Percentiles rank a stretch among this genome's conserved stretches.
Evolutionary conservation across 2,888 invertebrate species (phyloP).

Genomic region (Amphipyra tragopoginis): DNA sequence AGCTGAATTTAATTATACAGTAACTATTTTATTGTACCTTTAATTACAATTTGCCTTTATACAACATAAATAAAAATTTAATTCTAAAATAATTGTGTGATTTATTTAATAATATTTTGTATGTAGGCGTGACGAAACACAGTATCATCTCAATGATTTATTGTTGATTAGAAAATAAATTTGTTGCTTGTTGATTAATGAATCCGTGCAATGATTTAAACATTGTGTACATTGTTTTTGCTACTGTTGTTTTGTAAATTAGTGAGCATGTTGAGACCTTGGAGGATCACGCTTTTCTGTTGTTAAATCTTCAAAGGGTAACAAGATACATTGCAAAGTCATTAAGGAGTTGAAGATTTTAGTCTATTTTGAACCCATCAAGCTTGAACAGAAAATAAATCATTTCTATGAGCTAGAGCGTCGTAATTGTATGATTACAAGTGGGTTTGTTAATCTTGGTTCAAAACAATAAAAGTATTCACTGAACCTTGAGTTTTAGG

Average conservation of each 20-base stretch:
- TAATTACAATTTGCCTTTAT: no score
- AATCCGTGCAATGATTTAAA: slow-evolving; percentile 24
- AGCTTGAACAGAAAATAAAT: neutral
- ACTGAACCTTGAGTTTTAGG: no score
- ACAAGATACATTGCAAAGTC: neutral
- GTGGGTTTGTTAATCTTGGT: no score
- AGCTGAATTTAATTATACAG: no score
- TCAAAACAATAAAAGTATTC: no score
- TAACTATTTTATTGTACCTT: no score
- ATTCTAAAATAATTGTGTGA: no score
- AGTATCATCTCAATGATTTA: slow-evolving; percentile 20
- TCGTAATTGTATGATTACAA: no score
- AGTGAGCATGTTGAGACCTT: slow-evolving; percentile 26
- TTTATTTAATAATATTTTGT: neutral
- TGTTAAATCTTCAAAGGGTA: neutral
- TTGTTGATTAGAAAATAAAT: slow-evolving; percentile 34
- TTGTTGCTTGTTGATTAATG: slow-evolving; percentile 34
- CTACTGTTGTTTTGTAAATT: slow-evolving; percentile 37
- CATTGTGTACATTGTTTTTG: slow-evolving; percentile 43
- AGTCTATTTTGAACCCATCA: neutral
- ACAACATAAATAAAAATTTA: no score
- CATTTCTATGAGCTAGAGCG: neutral
- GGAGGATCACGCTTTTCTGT: slow-evolving; percentile 12
- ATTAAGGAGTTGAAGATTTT: neutral
- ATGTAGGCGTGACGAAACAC: neutral